Conservation (phyloP, 2,113 vertebrate species). For the Neotragus pygmaeus region DNA sequence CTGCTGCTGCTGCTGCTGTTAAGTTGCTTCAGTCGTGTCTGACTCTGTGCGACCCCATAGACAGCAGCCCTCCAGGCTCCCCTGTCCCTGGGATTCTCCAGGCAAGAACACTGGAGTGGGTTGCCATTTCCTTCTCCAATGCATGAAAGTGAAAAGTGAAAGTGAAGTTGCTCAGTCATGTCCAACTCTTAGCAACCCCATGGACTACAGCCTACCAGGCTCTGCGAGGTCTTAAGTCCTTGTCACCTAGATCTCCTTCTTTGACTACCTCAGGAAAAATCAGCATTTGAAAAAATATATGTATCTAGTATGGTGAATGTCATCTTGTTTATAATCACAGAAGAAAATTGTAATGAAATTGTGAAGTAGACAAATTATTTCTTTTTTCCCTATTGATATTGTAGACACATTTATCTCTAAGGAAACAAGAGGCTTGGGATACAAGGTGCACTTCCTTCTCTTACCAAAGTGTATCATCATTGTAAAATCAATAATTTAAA, state of each 20-base stretch:
- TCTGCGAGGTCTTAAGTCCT: neutral
- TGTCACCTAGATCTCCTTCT: neutral
- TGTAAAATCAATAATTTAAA: neutral
- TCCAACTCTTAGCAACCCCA: too few relatives aligned
- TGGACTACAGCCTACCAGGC: too few relatives aligned
- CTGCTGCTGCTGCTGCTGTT: too few relatives aligned
- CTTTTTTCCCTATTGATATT: neutral
- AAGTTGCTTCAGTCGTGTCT: too few relatives aligned
- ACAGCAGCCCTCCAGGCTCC: too few relatives aligned
- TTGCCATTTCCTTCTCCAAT: too few relatives aligned
- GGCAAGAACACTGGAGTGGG: too few relatives aligned
- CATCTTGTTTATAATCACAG: neutral
- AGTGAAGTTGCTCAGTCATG: too few relatives aligned
- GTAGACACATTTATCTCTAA: neutral
- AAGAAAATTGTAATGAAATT: neutral
- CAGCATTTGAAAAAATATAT: neutral
- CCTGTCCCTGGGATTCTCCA: too few relatives aligned
- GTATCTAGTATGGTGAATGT: neutral
- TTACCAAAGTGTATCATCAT: neutral
- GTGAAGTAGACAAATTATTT: neutral
- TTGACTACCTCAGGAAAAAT: neutral
- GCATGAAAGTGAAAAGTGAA: too few relatives aligned
- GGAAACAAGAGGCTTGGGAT: neutral
- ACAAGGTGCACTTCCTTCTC: neutral
- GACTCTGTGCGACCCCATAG: too few relatives aligned